Base-by-base conservation (phyloP, 2,888 invertebrate genomes). In the Drosophila neotestacea region DNA sequence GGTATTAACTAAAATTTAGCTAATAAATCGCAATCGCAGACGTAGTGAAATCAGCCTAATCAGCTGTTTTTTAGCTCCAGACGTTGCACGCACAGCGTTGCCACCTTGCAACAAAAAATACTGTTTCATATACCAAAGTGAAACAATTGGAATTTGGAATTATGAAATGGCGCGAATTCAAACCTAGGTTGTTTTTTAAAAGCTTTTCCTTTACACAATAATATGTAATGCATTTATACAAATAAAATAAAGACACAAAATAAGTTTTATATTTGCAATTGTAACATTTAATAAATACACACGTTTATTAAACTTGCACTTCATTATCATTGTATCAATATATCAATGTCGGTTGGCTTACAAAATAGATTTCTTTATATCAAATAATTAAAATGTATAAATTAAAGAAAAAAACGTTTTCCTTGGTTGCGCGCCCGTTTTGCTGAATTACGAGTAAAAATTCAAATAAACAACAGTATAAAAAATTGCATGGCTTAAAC, bases 201-300 rank as follows among this genome's bases (percentile, higher is more conserved):
- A 39, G 9, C 9, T 38, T 67, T 32, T n/a, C 2, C 6, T 47
- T n/a, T 28, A 28, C 10, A 50, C 22, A 42, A 36, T 28, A 52
- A 39, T 13, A 68, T 52, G 55, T 58, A 38, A 72, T 55, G 46
- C 39, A 51, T 41, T 63, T 70, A 39, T 42, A n/a, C 36, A 51
- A 34, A 44, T 16, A 34, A 34, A 44, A 28, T 44, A n/a, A 39
- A 65, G 6, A 47, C 32, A 30, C 28, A 56, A 9, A 28, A 56
- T 30, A 27, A 13, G 11, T 28, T 61, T 7, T 63, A 42, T 13
- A 22, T 67, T 59, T 60, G 52, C 47, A 73, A 68, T 70, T 70
- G 38, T 84, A 88, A 84, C 87, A 84, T 85, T 85, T 88, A 85
- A 88, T 85, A 85, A 85, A 85, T 85, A 85, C 87, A 88, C 83